A percentile compares a stretch with the other conserved stretches of the same genome.
These are phyloP conservation scores for Cochlearius cochlearius DNA, from an alignment of 2,113 vertebrate genomes.

Conservation along the genomic window DNA sequence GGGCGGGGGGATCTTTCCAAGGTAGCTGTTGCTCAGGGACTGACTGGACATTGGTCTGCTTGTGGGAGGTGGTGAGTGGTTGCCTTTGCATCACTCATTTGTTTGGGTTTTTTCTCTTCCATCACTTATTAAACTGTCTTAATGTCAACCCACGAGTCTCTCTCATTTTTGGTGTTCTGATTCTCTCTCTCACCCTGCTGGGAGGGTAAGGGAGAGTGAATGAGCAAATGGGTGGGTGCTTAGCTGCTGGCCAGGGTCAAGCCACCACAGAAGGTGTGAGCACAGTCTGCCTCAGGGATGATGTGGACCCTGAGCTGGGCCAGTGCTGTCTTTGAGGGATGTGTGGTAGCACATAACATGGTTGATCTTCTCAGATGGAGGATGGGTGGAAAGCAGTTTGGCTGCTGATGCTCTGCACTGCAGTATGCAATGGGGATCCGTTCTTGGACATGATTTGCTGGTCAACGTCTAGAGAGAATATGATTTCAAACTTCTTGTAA, in stretches of 20 bases:
- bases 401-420: background rate
- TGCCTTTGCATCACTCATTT: background rate
- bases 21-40: no score
- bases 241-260: background rate
- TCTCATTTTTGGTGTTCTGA: background rate
- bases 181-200: background rate
- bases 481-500: background rate
- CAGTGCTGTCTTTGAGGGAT: background rate
- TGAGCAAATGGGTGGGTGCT: accelerated
- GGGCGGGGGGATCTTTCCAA: background rate
- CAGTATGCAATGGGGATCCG: background rate
- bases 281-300: background rate
- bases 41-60: no score
- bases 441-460: background rate
- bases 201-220: background rate
- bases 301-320: background rate
- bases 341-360: background rate
- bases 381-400: background rate
- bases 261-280: background rate
- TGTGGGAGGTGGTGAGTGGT: no score
- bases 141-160: background rate
- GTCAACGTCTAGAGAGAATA: background rate
- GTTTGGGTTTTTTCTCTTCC: background rate
- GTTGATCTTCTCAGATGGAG: background rate
- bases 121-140: background rate